Evolutionary conservation across 1,140 invertebrate species (phyloP).

Genomic region (Rhopalosiphum padi): DNA sequence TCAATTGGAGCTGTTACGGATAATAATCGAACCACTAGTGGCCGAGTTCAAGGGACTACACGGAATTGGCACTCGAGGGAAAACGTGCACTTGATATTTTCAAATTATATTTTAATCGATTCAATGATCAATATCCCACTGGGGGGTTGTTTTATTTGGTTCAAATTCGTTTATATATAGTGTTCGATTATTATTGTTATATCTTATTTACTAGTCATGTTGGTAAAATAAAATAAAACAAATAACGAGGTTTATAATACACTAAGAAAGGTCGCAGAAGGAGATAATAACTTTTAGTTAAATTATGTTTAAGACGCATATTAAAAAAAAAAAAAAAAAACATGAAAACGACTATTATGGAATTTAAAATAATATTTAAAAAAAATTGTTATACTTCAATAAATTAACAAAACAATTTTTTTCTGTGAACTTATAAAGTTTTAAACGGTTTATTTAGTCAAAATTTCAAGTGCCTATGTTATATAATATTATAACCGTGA

Average conservation of each 20-base stretch:
- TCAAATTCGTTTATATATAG: neutral
- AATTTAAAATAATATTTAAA: neutral
- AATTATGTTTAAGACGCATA: neutral
- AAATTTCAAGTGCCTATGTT: neutral
- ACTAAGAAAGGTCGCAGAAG: neutral
- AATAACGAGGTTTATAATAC: neutral
- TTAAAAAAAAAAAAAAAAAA: neutral
- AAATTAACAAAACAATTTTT: neutral
- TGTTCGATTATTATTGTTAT: neutral
- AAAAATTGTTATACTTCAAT: neutral
- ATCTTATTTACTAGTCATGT: neutral
- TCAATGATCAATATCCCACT: neutral
- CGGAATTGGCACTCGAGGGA: neutral
- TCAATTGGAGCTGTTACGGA: constrained; percentile 9
- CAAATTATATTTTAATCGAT: constrained; percentile 9
- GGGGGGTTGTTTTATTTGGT: neutral
- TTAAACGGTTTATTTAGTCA: neutral
- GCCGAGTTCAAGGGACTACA: neutral
- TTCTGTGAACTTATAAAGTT: neutral
- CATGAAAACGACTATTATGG: neutral
- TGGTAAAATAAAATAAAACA: neutral
- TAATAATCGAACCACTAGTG: constrained; percentile 11
- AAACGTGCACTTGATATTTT: constrained; percentile 7
- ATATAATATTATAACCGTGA: neutral
- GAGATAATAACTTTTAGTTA: neutral